Percentiles rank a stretch among this genome's conserved stretches.
phyloP scores from a whole-genome alignment of 2,888 invertebrate species.

The Drosophila fulvimacula region DNA sequence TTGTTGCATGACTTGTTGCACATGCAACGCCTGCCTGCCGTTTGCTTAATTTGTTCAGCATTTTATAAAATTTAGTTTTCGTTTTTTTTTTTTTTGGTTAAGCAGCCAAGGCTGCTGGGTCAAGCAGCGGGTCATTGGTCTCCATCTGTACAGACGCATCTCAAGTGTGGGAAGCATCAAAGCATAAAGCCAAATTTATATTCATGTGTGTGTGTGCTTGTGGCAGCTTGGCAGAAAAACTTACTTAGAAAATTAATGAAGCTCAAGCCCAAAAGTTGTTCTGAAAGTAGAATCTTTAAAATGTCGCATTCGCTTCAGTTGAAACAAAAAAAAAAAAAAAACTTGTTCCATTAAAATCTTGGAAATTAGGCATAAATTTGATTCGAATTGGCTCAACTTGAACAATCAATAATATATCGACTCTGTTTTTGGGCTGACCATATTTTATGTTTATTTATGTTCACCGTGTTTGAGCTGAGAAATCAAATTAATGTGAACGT shows the following conservation, averaged over 20 bases:
- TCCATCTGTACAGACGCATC: slow-evolving; percentile 46
- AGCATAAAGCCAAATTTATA: neutral
- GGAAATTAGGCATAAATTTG: slow-evolving; percentile 41
- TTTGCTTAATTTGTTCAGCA: slow-evolving; percentile 53
- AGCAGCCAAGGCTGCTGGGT: slow-evolving; percentile 51
- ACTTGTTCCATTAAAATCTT: slow-evolving; percentile 40
- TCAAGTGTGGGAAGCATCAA: slow-evolving; percentile 60
- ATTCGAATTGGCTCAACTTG: slow-evolving; percentile 27
- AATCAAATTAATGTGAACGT: neutral
- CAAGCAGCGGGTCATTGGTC: slow-evolving; percentile 55
- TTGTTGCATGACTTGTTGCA: slow-evolving; percentile 38
- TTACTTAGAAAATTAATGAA: slow-evolving; percentile 10
- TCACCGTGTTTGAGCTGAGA: neutral
- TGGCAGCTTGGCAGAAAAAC: slow-evolving; percentile 9
- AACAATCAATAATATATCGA: slow-evolving; percentile 34
- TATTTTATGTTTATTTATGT: slow-evolving; percentile 16
- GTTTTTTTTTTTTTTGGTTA: slow-evolving; percentile 14
- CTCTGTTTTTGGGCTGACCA: neutral
- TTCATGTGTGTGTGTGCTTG: slow-evolving; percentile 11
- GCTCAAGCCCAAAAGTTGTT: slow-evolving; percentile 46
- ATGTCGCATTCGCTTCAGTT: slow-evolving; percentile 7
- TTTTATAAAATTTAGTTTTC: slow-evolving; percentile 24
- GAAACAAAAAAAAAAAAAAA: slow-evolving; percentile 8
- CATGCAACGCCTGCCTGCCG: slow-evolving; percentile 48
- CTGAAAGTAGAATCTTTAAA: slow-evolving; percentile 46